phyloP scores from a whole-genome alignment of 2,113 vertebrate genomes.

The Myotis yumanensis region DNA sequence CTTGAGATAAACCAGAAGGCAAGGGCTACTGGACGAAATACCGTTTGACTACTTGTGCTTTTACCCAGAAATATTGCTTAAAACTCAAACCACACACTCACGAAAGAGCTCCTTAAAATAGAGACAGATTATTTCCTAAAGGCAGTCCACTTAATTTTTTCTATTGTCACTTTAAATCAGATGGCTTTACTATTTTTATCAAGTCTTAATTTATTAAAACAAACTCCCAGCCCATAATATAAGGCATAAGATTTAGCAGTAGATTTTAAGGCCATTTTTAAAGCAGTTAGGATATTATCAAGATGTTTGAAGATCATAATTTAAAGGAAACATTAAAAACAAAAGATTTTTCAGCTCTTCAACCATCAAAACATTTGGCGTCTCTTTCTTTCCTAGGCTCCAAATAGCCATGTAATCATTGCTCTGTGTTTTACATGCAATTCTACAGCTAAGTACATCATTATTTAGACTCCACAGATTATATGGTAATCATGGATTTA shows the following conservation, averaged over 20 bases:
- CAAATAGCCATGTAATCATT: conserved; percentile 66
- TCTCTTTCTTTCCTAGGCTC: conserved; percentile 42
- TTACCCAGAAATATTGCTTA: background rate
- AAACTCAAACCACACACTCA: conserved; percentile 4
- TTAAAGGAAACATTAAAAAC: conserved; percentile 62
- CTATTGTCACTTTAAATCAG: conserved; percentile 56
- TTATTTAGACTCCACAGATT: conserved; percentile 66
- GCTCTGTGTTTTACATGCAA: conserved; percentile 61
- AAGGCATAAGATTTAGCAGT: conserved; percentile 32
- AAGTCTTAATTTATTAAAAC: conserved; percentile 56
- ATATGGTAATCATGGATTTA: conserved; percentile 75
- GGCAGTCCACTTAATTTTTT: conserved; percentile 10
- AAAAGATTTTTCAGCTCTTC: conserved; percentile 58
- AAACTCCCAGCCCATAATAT: conserved; percentile 5
- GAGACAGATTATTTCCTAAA: conserved; percentile 56
- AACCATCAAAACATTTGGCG: conserved; percentile 56
- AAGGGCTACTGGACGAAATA: background rate
- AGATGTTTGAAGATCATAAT: conserved; percentile 58
- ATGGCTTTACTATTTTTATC: conserved; percentile 61
- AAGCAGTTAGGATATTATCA: conserved; percentile 4
- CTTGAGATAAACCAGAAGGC: background rate
- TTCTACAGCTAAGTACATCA: conserved; percentile 66
- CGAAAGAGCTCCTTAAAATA: background rate
- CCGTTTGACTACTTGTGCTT: conserved; percentile 6
- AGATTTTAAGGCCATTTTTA: conserved; percentile 49